phyloP scores from a whole-genome alignment of 2,888 invertebrate genomes.

The Stegophylla sp. region DNA sequence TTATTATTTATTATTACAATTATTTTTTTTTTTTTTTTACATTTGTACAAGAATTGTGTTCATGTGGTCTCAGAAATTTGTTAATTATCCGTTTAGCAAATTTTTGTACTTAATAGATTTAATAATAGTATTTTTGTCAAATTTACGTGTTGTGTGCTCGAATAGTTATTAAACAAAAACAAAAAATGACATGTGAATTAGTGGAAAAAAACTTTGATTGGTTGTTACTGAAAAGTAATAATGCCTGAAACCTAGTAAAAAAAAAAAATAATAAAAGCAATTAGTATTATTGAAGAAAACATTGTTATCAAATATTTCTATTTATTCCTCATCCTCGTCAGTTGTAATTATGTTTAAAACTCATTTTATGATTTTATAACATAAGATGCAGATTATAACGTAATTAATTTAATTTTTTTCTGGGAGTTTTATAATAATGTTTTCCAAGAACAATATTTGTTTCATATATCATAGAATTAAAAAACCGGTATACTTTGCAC shows the following conservation, averaged over 20 bases:
- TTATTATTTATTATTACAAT: conserved; percentile 38
- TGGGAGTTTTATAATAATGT: too few relatives aligned
- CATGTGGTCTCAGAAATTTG: conserved; percentile 59
- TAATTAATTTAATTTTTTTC: too few relatives aligned
- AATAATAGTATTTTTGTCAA: conserved; percentile 57
- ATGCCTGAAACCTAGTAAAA: conserved; percentile 37
- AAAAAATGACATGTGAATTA: conserved; percentile 19
- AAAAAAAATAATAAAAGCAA: conserved; percentile 38
- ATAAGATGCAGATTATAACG: too few relatives aligned
- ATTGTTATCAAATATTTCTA: too few relatives aligned
- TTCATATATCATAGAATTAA: too few relatives aligned
- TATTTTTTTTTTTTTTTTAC: conserved; percentile 52
- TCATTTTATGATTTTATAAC: too few relatives aligned
- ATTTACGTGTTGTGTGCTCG: conserved; percentile 49
- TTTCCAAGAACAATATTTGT: too few relatives aligned
- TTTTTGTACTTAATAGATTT: conserved; percentile 58
- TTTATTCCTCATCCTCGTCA: too few relatives aligned
- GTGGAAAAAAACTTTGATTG: conserved; percentile 10
- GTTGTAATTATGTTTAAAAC: too few relatives aligned
- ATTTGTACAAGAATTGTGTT: conserved; percentile 59
- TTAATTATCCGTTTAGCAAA: conserved; percentile 56
- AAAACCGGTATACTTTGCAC: too few relatives aligned
- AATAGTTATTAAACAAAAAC: conserved; percentile 26
- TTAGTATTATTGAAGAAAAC: conserved; percentile 34
- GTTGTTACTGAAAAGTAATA: conserved; percentile 16